Base-by-base conservation (phyloP, 2,113 vertebrate species). In the Apeltes quadracus region DNA sequence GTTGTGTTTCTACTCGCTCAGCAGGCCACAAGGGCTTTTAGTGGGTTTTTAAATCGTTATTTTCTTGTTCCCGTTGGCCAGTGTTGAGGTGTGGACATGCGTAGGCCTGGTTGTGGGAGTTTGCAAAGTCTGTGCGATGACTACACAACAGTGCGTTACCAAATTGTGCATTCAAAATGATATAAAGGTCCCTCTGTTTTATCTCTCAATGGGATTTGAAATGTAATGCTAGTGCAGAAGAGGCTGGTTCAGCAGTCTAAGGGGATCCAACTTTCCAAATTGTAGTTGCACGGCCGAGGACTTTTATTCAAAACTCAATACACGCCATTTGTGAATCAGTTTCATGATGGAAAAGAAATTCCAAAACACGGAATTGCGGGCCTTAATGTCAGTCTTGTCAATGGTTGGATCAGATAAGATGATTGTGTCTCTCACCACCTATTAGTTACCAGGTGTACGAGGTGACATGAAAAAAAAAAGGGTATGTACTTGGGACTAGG, bases 81-180 rank as follows among this genome's bases (percentile, higher is more conserved):
- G 6, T 67, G 18, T 32, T n/a, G 59, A 38, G 53, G 55, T 55
- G 56, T 72, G 71, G 81, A 81, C 63, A 50, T 29, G 63, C 9
- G 70, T 80, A 64, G 73, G 76, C 69, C 15, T 32, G 10, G 15
- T 70, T 1, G 81, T 67, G 64, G 72, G 72, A 34, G 69, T 76
- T 66, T 56, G 22, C 50, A 67, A 69, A 69, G 66, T 61, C 46
- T 71, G 57, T 62, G 64, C 62, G 36, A 20, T 63, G 50, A 68
- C 66, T 63, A 39, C 65, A 61, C 46, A 54, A 18, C 27, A 13
- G 34, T 22, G 6, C 12, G 50, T 18, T 63, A 69, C 64, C 69
- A 70, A 62, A 29, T 50, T 44, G 12, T 1, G 4, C 34, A 1
- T 46, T 78, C 41, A 77, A 72, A 75, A 75, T 67, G 22, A 68